Base-by-base conservation (phyloP, 2,113 vertebrate species). In the Pedetes capensis region DNA sequence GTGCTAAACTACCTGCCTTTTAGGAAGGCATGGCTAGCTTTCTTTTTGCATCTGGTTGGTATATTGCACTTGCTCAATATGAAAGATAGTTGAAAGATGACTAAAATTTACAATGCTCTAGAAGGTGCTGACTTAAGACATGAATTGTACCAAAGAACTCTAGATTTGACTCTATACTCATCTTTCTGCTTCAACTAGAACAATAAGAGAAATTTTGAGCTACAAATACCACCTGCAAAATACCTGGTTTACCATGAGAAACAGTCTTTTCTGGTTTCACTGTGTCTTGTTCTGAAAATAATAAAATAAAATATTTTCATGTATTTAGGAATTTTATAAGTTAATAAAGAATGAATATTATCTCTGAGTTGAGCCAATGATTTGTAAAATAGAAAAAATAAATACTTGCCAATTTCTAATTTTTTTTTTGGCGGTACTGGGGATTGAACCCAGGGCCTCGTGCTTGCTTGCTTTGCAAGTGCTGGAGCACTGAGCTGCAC, bases 231-330 rank as follows among this genome's bases (percentile, higher is more conserved):
- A 76, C 55, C 61, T 81, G 53, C 57, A 87, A 96, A 96, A 49
- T 97, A 98, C 98, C 98, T 98, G 97, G 66, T 87, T 98, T 98
- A 71, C 34, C 44, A 68, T 96, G 97, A 91, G 95, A 89, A 86
- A 79, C 0, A 80, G 49, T 20, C 96, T 98, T 98, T 94, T 98
- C 97, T 22, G 61, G 88, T 95, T 97, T 98, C 37, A 57, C 0
- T 2, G 0, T 61, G 25, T 96, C 89, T 6, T 97, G 94, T 94
- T 97, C 98, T 98, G 97, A 39, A 98, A 97, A 97, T 18, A 87
- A 96, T 75, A 94, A 97, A 64, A 92, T 51, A 51, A 51, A 81
- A 4, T 34, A 11, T 22, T 57, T 98, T 96, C 92, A 95, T 55
- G 27, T 29, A 78, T 59, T 79, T 44, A 42, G 6, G 53, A 94